phyloP scores from a whole-genome alignment of 2,888 invertebrate species.

The Copidosoma aretas region DNA sequence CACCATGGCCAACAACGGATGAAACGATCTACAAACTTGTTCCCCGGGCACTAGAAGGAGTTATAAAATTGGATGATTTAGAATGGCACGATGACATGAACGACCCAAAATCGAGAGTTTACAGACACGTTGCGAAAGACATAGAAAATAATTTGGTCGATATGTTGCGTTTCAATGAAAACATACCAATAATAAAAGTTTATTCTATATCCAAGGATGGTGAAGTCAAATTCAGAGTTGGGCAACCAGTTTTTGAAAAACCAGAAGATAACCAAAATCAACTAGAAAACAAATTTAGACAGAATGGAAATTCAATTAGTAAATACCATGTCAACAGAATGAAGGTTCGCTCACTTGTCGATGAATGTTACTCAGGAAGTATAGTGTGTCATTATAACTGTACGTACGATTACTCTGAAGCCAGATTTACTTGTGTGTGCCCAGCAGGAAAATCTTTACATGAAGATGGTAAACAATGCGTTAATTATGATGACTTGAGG shows the following conservation, averaged over 20 bases:
- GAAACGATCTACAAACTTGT: constrained; percentile 64
- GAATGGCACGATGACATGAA: constrained; percentile 68
- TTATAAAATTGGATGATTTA: constrained; percentile 72
- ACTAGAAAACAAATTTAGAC: constrained; percentile 51
- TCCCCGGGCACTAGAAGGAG: constrained; percentile 74
- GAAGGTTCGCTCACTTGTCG: constrained; percentile 61
- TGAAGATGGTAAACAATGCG: constrained; percentile 63
- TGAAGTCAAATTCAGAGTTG: constrained; percentile 55
- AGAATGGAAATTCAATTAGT: constrained; percentile 52
- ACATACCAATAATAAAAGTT: constrained; percentile 51
- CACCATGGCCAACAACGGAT: constrained; percentile 59
- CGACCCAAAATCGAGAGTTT: constrained; percentile 70
- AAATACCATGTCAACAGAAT: constrained; percentile 53
- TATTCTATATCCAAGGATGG: constrained; percentile 55
- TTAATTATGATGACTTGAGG: constrained; percentile 51
- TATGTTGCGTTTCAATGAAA: constrained; percentile 48
- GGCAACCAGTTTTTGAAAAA: constrained; percentile 50
- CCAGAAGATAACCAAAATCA: constrained; percentile 51
- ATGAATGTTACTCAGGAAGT: constrained; percentile 72
- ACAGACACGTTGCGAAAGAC: constrained; percentile 67
- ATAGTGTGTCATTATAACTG: constrained; percentile 74
- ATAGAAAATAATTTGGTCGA: constrained; percentile 70
- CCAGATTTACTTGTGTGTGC: constrained; percentile 74
- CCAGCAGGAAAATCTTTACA: constrained; percentile 66
- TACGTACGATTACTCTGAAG: constrained; percentile 69